These are phyloP conservation scores for Acrobasis suavella DNA, from an alignment of 2,888 invertebrate genomes.

Conservation along the genomic window DNA sequence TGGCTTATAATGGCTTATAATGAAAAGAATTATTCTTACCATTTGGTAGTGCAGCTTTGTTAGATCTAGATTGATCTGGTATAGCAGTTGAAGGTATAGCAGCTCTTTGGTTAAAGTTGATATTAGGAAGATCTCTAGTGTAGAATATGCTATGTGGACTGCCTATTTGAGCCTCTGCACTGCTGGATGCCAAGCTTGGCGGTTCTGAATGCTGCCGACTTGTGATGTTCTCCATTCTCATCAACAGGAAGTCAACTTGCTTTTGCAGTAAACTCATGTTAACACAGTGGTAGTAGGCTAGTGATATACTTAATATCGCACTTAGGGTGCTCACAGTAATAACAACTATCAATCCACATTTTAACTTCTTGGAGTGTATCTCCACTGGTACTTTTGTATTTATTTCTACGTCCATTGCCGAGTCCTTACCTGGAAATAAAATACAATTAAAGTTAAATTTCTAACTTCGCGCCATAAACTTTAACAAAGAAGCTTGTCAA, in stretches of 20 bases:
- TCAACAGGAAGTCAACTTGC: constrained; percentile 15
- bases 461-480: constrained; percentile 17
- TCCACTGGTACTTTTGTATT: constrained; percentile 14
- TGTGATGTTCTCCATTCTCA: constrained; percentile 17
- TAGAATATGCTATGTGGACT: background rate
- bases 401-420: constrained; percentile 9
- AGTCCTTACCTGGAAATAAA: constrained; percentile 21
- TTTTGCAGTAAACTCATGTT: constrained; percentile 18
- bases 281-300: constrained; percentile 19
- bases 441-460: background rate
- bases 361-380: constrained; percentile 10
- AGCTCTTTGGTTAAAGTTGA: background rate
- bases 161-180: constrained; percentile 12
- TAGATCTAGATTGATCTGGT: background rate
- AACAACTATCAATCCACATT: constrained; percentile 14
- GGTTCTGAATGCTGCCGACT: background rate
- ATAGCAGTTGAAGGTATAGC: background rate
- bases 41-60: background rate
- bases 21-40: background rate
- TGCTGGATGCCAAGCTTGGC: constrained; percentile 7
- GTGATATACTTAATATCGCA: constrained; percentile 9
- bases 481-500: constrained; percentile 7
- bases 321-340: constrained; percentile 15
- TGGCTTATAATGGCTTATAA: background rate
- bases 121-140: background rate